Conservation (phyloP, 2,113 vertebrate species). For the Pycnonotus jocosus region DNA sequence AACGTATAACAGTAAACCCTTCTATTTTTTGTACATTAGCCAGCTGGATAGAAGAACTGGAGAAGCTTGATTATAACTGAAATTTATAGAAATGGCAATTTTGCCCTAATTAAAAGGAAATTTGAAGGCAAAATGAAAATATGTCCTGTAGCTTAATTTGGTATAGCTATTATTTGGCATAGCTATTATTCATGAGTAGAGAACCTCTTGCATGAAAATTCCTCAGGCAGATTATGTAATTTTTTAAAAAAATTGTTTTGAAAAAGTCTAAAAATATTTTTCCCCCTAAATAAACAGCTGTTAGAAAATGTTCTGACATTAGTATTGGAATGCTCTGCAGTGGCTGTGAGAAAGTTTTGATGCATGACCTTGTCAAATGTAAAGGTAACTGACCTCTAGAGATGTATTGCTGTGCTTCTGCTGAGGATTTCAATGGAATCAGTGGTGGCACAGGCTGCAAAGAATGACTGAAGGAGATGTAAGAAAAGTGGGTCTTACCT, state of each 20-base stretch:
- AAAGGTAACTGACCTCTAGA: neutral
- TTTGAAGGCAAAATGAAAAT: conserved; percentile 73
- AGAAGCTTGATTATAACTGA: conserved; percentile 68
- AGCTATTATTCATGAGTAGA: neutral
- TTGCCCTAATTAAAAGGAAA: conserved; percentile 70
- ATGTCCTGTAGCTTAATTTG: neutral
- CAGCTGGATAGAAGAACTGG: conserved; percentile 64
- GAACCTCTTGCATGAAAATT: neutral
- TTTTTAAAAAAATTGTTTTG: neutral
- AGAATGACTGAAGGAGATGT: neutral
- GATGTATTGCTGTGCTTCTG: neutral
- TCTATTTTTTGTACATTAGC: conserved; percentile 72
- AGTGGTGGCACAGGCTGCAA: neutral
- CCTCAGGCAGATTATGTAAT: conserved; percentile 11
- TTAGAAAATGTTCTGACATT: neutral
- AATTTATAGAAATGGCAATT: conserved; percentile 67
- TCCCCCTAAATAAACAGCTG: neutral
- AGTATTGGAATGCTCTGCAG: neutral
- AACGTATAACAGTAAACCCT: conserved; percentile 64
- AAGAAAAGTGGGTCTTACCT: neutral
- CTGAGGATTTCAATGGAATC: neutral
- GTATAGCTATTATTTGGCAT: neutral
- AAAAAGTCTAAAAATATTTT: neutral
- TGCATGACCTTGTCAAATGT: neutral
- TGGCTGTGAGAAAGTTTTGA: neutral